Base-by-base conservation (phyloP, 2,888 invertebrate genomes). In the Strigamia maritima region DNA sequence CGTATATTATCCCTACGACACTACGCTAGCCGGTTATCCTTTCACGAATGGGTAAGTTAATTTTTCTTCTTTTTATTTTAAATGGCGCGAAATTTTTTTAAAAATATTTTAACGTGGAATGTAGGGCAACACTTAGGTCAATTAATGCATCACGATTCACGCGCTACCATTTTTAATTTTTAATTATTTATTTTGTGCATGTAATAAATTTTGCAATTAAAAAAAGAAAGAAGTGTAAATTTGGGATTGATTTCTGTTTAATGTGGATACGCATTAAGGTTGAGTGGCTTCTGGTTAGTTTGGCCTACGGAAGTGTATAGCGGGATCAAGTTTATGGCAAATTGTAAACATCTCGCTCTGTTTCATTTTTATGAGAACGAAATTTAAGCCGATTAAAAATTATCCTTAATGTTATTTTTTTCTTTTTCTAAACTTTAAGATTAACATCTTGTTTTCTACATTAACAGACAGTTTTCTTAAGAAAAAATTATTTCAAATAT, bases 1-100 rank as follows among this genome's bases (percentile, higher is more conserved):
- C 70, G 93, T 95, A 82, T 95, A 95, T 87, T 95, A 96, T 87
- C 95, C 95, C 78, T 96, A 96, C 87, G 96, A 97, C 85, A 85
- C 86, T 4, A 93, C 94, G 80, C 94, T 96, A 86, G 94, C 94
- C 81, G 94, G 94, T 83, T 96, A 97, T 89, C 94, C 95, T 82
- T 97, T 96, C 89, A 83, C 83, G 65, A 95, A 94, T 88, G 94
- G 95, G 95, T 95, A 89, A 94, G 94, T 90, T 79, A 16, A 16
- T 28, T 75, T 10, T 10, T 35, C 14, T 75, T 28, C 14, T 6
- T 74, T 12, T 31, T 19, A 26, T 16, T 75, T 75, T 75, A 35
- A 70, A 70, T 19, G 75, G 16, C 60, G 24, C 60, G 7, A 24
- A 24, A 2, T n/a, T n/a, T n/a, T n/a, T n/a, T n/a, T 4, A 24